These are phyloP conservation scores for Lophius americanus DNA, from an alignment of 2,797 vertebrate genomes.

Conservation along the genomic window DNA sequence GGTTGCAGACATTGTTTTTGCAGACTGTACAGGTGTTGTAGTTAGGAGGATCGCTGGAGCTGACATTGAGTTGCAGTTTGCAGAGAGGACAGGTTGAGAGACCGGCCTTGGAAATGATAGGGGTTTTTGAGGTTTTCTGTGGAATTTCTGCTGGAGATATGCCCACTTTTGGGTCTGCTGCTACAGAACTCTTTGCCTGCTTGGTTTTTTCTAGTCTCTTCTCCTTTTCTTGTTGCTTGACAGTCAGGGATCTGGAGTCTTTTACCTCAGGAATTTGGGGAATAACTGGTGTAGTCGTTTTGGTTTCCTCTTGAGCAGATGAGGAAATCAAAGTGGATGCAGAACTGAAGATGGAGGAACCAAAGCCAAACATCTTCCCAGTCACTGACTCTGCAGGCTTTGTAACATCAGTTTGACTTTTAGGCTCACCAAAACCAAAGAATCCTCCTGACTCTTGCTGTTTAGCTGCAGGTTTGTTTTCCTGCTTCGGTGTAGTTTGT, in stretches of 20 bases:
- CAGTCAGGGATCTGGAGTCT: slow-evolving; percentile 44
- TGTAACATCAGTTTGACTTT: slow-evolving; percentile 78
- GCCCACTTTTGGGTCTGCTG: slow-evolving; percentile 54
- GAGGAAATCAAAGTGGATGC: slow-evolving; percentile 92
- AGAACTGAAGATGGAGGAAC: slow-evolving; percentile 93
- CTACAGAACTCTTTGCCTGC: slow-evolving; percentile 39
- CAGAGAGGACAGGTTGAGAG: slow-evolving; percentile 89
- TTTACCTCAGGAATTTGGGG: slow-evolving; percentile 73
- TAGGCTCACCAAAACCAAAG: slow-evolving; percentile 62
- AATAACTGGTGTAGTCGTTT: slow-evolving; percentile 75
- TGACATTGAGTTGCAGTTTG: slow-evolving; percentile 88
- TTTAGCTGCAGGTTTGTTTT: slow-evolving; percentile 30
- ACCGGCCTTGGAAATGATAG: slow-evolving; percentile 55
- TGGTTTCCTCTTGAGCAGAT: slow-evolving; percentile 77
- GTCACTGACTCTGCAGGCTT: slow-evolving; percentile 88
- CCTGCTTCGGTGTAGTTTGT: slow-evolving; percentile 66
- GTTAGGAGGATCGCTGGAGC: slow-evolving; percentile 88
- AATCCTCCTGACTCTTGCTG: slow-evolving; percentile 66
- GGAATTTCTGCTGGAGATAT: slow-evolving; percentile 43
- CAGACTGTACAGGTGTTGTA: slow-evolving; percentile 93
- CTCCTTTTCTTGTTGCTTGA: slow-evolving; percentile 56
- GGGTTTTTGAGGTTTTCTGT: slow-evolving; percentile 52
- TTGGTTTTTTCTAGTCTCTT: slow-evolving; percentile 57
- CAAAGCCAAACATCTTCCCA: slow-evolving; percentile 94
- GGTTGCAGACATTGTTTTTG: slow-evolving; percentile 92